phyloP scores from a whole-genome alignment of 1,140 invertebrate genomes.

The Atta colombica region DNA sequence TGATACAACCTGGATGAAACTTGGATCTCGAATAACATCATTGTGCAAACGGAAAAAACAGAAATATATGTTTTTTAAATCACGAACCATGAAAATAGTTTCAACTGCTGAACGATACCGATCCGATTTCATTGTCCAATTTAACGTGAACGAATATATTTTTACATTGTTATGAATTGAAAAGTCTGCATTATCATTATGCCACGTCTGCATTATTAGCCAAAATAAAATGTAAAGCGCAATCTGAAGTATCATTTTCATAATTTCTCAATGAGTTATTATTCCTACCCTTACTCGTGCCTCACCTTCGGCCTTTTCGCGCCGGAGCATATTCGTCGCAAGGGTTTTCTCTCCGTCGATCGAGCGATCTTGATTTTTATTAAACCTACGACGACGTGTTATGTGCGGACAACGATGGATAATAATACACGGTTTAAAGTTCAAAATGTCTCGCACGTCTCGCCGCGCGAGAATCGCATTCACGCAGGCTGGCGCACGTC shows the following conservation, averaged over 20 bases:
- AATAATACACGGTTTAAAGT: conserved; percentile 70
- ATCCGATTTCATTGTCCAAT: not conserved
- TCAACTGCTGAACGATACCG: not conserved
- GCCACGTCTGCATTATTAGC: not conserved
- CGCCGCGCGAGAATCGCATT: not conserved
- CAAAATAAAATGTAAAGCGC: not conserved
- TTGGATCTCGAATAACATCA: conserved; percentile 8
- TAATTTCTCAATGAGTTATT: conserved; percentile 41
- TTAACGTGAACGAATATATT: not conserved
- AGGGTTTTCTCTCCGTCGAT: conserved; percentile 32
- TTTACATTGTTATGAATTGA: not conserved
- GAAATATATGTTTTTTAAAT: not conserved
- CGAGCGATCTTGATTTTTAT: conserved; percentile 58
- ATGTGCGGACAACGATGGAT: conserved; percentile 29
- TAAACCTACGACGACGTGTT: conserved; percentile 32
- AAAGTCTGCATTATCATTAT: not conserved
- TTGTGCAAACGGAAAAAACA: not conserved
- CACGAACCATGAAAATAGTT: not conserved
- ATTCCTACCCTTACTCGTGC: conserved; percentile 24
- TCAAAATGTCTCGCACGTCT: conserved; percentile 54
- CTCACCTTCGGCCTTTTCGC: conserved; percentile 56
- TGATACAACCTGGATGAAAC: not conserved
- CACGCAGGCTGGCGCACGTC: conserved; percentile 33
- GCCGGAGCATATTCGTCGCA: conserved; percentile 35
- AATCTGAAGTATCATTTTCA: not conserved